These are phyloP conservation scores for Mactromeris polynyma DNA, from an alignment of 2,888 invertebrate genomes.

Conservation along the genomic window DNA sequence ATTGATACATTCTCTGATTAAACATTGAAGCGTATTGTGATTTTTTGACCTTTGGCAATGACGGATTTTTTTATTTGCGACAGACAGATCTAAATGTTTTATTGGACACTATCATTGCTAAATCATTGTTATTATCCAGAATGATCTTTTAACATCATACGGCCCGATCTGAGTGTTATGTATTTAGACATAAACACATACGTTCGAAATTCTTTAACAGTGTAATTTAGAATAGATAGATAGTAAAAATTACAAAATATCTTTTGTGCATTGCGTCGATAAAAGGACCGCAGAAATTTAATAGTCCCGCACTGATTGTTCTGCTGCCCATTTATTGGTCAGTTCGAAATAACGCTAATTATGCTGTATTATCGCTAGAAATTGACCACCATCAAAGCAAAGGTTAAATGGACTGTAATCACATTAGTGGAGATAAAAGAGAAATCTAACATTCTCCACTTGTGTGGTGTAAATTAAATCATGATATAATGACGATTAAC, in stretches of 20 bases:
- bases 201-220: slow-evolving; percentile 67
- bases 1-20: slow-evolving; percentile 48
- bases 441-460: slow-evolving; percentile 37
- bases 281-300: slow-evolving; percentile 57
- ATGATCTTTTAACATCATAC: slow-evolving; percentile 56
- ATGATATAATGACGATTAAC: slow-evolving; percentile 60
- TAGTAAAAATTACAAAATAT: slow-evolving; percentile 65
- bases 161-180: slow-evolving; percentile 57
- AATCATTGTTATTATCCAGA: slow-evolving; percentile 67
- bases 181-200: slow-evolving; percentile 64
- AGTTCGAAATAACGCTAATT: slow-evolving; percentile 64
- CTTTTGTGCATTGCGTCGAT: slow-evolving; percentile 64
- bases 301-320: slow-evolving; percentile 63
- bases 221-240: slow-evolving; percentile 59
- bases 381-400: slow-evolving; percentile 69
- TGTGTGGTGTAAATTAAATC: slow-evolving; percentile 67
- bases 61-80: slow-evolving; percentile 33
- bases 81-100: slow-evolving; percentile 50
- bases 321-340: slow-evolving; percentile 60
- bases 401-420: slow-evolving; percentile 49
- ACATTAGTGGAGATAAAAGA: slow-evolving; percentile 59
- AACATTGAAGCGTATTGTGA: slow-evolving; percentile 49
- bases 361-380: slow-evolving; percentile 58
- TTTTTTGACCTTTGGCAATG: slow-evolving; percentile 44
- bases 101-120: slow-evolving; percentile 60